Evolutionary conservation across 2,113 vertebrate species (phyloP), one percentile per base, ranked within the genome.

Genomic region (Ictalurus furcatus): DNA sequence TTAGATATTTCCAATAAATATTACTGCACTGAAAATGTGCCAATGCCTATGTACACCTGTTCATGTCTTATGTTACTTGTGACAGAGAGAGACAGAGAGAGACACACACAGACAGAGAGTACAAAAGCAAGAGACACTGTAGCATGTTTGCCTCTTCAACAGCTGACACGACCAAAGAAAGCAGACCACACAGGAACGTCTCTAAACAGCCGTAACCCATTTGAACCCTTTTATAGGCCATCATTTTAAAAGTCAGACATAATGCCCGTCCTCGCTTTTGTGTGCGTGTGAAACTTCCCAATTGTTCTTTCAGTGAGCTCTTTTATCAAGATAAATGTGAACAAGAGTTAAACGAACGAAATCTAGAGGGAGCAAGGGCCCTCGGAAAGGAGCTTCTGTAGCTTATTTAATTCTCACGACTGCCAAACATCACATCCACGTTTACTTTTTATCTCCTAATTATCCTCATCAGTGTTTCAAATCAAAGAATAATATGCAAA

Each of bases 391-490:
- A 87, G 80, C 40, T 61, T 84, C 48, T 48, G 58, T 56, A 40
- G 48, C 86, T 86, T 13, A 76, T 37, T 86, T 9, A 83, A 88
- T 80, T 84, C 80, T 80, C 40, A 85, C 48, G 61, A 34, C 74
- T 54, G 86, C 67, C 84, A 90, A 90, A 61, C 34, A 86, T 76
- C 67, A 86, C 56, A 79, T 87, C 61, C 79, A 87, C n/a, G 63
- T 90, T 88, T 54, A 85, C 76, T 84, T 78, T 87, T 85, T 67
- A 80, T 85, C 80, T 87, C 37, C 59, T 86, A 91, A 91, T 91
- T 85, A 87, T 63, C 19, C 85, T 90, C 87, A 90, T 90, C 81
- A 88, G 56, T 63, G 28, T 67, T 67, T 82, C 52, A 71, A 91
- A 88, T 73, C 13, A 84, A 85, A 71, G 74, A 88, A 56, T 74